Evolutionary conservation across 2,797 vertebrate species (phyloP), one percentile per base, ranked within the genome.

Genomic region (Galaxias olidus): DNA sequence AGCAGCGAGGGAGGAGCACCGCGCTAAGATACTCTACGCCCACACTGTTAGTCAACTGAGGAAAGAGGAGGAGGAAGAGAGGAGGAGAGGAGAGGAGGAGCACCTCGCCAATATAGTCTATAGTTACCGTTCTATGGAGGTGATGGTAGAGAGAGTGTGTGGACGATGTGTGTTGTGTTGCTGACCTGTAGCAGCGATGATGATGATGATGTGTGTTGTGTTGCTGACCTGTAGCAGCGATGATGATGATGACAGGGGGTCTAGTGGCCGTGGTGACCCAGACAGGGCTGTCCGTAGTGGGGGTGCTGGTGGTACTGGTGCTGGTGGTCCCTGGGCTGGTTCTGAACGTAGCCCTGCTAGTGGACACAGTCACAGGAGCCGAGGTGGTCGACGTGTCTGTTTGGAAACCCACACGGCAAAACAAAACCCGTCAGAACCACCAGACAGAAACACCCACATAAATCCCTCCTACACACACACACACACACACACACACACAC

Each of bases 361-460:
- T 91, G 0, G 84, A 84, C 61, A 84, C 64, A 49, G 73, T 75
- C 53, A 89, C 73, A 0, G 90, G 84, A 44, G 79, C 68, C 0
- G 83, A 79, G 0, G 89, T 89, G 1, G 79, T 74, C 12, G 88
- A 88, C 42, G 81, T 74, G 59, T 92, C 90, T 91, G 76, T 74
- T 60, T 1, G 74, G 17, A 76, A 56, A n/a, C n/a, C 43, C 17
- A 62, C 40, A 54, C 56, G 43, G 6, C 47, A 54, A 57, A 72
- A 71, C 55, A 52, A 63, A 66, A 65, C 9, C 63, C 3, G 30
- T 30, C 30, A 30, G 30, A 30, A 30, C 30, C 30, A 6, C 2
- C 30, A n/a, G n/a, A n/a, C n/a, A n/a, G n/a, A n/a, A n/a, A n/a
- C n/a, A n/a, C n/a, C n/a, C n/a, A n/a, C 13, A 66, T 30, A 46